Conservation (phyloP, 2,113 vertebrate genomes). For the Macquaria australasica region DNA sequence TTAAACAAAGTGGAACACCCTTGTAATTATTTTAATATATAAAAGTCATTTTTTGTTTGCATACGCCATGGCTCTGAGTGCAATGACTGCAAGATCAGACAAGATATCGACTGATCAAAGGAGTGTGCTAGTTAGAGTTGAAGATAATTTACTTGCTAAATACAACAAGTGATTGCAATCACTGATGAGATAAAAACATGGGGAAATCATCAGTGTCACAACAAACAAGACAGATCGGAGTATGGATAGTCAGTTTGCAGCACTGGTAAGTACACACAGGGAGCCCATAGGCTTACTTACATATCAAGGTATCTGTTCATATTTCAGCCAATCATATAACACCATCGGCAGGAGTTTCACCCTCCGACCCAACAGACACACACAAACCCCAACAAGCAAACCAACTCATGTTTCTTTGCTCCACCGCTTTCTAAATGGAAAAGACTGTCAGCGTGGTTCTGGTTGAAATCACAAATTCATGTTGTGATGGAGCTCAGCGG, state of each 20-base stretch:
- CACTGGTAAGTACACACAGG: neutral
- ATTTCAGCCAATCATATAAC: conserved; percentile 45
- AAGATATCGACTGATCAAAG: conserved; percentile 33
- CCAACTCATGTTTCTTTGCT: neutral
- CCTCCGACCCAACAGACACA: conserved; percentile 4
- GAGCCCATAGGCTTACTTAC: neutral
- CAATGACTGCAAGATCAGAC: conserved; percentile 13
- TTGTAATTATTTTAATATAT: neutral
- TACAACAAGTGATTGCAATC: conserved; percentile 56
- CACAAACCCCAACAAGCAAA: conserved; percentile 10
- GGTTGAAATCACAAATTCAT: conserved; percentile 41
- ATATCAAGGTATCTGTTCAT: conserved; percentile 25
- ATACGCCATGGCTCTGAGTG: neutral
- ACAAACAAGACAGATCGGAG: conserved; percentile 30
- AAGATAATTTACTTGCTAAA: conserved; percentile 51
- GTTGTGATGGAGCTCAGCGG: conserved; percentile 62
- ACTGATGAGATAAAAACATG: conserved; percentile 42
- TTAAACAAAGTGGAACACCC: neutral
- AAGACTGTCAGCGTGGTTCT: conserved; percentile 47
- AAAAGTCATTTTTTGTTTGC: conserved; percentile 6
- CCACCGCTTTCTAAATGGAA: conserved; percentile 46
- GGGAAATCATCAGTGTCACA: conserved; percentile 34
- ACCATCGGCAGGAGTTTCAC: conserved; percentile 24
- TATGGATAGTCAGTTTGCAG: neutral
- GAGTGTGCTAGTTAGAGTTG: conserved; percentile 19